These are phyloP conservation scores for Chiloscyllium plagiosum DNA, from an alignment of 2,113 vertebrate species.

Conservation along the genomic window DNA sequence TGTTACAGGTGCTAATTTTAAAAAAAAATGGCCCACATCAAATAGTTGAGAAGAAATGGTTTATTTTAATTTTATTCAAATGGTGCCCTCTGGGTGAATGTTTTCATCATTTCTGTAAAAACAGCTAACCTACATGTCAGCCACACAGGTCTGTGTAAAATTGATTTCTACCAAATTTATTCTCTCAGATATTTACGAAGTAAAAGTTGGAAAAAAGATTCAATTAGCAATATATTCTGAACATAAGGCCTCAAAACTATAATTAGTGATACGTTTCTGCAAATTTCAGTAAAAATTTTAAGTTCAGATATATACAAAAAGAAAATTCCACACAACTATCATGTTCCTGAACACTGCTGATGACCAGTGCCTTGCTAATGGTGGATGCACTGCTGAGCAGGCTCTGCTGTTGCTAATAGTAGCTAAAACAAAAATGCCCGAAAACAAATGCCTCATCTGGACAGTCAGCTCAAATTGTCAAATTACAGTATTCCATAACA, in stretches of 20 bases:
- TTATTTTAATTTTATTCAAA: background rate
- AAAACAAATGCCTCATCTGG: background rate
- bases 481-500: background rate
- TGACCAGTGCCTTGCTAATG: background rate
- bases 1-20: background rate
- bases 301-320: too few species aligned
- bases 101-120: background rate
- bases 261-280: background rate
- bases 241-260: background rate
- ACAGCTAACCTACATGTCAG: background rate
- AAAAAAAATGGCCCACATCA: constrained; percentile 35
- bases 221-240: background rate
- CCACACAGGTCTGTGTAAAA: background rate
- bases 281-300: too few species aligned
- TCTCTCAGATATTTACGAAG: background rate
- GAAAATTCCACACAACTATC: too few species aligned
- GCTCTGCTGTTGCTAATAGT: background rate
- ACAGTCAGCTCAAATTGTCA: background rate
- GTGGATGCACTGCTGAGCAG: background rate
- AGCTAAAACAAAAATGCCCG: background rate
- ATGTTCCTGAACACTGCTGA: too few species aligned
- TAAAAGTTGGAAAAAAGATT: background rate
- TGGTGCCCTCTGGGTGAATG: background rate
- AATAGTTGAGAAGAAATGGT: background rate
- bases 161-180: background rate